phyloP scores from a whole-genome alignment of 2,888 invertebrate species.

The Baccha elongata region DNA sequence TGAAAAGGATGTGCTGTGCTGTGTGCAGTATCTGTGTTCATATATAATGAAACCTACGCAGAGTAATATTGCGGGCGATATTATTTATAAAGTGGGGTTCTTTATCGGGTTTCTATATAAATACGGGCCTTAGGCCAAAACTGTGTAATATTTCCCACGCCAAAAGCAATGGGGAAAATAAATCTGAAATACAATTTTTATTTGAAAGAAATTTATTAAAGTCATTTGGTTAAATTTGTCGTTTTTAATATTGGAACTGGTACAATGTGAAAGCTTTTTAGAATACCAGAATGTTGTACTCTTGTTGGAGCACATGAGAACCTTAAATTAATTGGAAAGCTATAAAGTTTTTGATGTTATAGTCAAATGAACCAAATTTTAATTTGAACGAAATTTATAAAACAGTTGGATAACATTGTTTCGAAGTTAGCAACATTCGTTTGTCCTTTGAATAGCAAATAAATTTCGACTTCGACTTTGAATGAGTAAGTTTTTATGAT shows the following conservation, averaged over 20 bases:
- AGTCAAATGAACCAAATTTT: no score
- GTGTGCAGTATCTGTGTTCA: not conserved
- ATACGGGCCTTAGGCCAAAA: conserved; percentile 4
- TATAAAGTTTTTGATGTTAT: no score
- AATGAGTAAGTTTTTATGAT: no score
- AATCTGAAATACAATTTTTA: not conserved
- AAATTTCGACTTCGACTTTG: no score
- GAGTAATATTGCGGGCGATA: conserved; percentile 24
- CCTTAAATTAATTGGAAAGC: no score
- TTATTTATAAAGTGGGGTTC: not conserved
- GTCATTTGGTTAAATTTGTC: not conserved
- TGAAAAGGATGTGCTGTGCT: conserved; percentile 35
- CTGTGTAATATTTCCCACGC: not conserved
- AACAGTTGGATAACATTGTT: no score
- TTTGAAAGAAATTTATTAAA: not conserved
- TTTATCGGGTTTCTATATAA: conserved; percentile 20
- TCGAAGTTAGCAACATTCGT: no score
- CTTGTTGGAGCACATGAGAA: no score
- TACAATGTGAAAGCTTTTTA: no score
- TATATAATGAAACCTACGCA: conserved; percentile 15
- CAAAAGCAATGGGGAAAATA: not conserved
- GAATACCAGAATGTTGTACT: no score
- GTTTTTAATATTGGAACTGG: not conserved
- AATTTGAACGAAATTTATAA: no score
- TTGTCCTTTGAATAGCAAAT: no score